These are phyloP conservation scores for Poeciliopsis gracilis DNA, from an alignment of 2,797 vertebrate species.

Conservation along the genomic window DNA sequence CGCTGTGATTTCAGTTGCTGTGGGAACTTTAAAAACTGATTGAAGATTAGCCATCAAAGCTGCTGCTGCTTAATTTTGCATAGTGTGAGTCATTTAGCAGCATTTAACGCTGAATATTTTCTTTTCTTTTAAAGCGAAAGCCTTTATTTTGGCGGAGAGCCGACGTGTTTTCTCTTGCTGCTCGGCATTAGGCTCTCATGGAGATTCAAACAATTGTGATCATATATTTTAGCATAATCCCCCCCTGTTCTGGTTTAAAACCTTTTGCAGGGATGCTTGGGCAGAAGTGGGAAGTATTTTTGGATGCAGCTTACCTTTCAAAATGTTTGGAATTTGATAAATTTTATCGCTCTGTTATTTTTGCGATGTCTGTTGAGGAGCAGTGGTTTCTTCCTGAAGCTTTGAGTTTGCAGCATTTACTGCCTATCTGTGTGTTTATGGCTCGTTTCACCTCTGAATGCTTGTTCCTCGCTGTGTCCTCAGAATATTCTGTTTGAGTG, in stretches of 20 bases:
- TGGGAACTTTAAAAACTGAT: slow-evolving; percentile 18
- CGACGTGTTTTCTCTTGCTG: slow-evolving; percentile 26
- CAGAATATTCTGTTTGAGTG: slow-evolving; percentile 32
- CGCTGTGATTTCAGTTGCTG: slow-evolving; percentile 3
- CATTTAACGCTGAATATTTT: neutral
- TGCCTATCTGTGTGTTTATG: slow-evolving; percentile 16
- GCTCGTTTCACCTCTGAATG: slow-evolving; percentile 23
- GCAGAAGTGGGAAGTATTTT: slow-evolving; percentile 27
- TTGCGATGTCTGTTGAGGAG: slow-evolving; percentile 23
- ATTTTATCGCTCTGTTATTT: slow-evolving; percentile 25
- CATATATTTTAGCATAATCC: slow-evolving; percentile 40
- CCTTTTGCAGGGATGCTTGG: slow-evolving; percentile 29
- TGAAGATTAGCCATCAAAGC: neutral
- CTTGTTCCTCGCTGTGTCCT: slow-evolving; percentile 17
- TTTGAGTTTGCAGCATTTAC: slow-evolving; percentile 1
- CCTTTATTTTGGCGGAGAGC: slow-evolving; percentile 15
- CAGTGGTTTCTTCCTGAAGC: slow-evolving; percentile 20
- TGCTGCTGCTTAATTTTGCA: slow-evolving; percentile 9
- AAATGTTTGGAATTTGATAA: slow-evolving; percentile 33
- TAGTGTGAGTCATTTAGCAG: slow-evolving; percentile 5
- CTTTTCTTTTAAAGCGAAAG: slow-evolving; percentile 4
- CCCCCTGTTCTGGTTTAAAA: neutral
- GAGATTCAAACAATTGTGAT: slow-evolving; percentile 29
- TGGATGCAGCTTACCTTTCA: slow-evolving; percentile 20
- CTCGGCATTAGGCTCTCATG: slow-evolving; percentile 2